Evolutionary conservation across 1,140 invertebrate genomes (phyloP), one percentile per base, ranked within the genome.

Genomic region (Anthonomus grandis): DNA sequence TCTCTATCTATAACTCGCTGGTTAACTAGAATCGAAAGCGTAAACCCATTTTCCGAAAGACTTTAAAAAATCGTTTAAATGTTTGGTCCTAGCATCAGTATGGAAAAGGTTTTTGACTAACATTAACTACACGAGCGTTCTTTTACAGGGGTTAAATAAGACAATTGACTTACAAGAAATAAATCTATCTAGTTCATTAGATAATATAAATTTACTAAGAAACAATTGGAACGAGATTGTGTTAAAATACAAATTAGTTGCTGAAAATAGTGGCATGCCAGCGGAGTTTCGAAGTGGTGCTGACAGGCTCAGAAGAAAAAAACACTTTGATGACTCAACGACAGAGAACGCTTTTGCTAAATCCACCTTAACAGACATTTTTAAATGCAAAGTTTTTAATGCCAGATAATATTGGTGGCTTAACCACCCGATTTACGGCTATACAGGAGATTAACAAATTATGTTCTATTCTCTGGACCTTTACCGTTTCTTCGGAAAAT

Each of bases 401-500:
- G 17, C 3, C 12, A 4, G 17, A 38, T 4, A 17, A 13, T 38
- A 13, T 38, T 38, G 17, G 4, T 6, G 36, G 4, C n/a, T n/a
- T n/a, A n/a, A n/a, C n/a, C n/a, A n/a, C n/a, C n/a, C n/a, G n/a
- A n/a, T n/a, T n/a, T n/a, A 38, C 36, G n/a, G n/a, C n/a, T 38
- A 17, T 12, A 5, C 36, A 38, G 27, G 6, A 8, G 17, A 38
- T 17, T 4, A 38, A 12, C 36, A 12, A 17, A 13, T 38, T 38
- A n/a, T 38, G n/a, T 38, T 38, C 12, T 38, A 38, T 38, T 38
- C 36, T 38, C 17, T 38, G 36, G 36, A 38, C 36, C 17, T 38
- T 38, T 38, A 38, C 36, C 4, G 36, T 13, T n/a, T 38, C 36
- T 38, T 38, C n/a, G 36, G 36, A 38, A n/a, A n/a, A 17, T 13